Percentiles rank a stretch among this genome's conserved stretches.
phyloP scores from a whole-genome alignment of 2,113 vertebrate genomes.

The Rhinogobius similis region DNA sequence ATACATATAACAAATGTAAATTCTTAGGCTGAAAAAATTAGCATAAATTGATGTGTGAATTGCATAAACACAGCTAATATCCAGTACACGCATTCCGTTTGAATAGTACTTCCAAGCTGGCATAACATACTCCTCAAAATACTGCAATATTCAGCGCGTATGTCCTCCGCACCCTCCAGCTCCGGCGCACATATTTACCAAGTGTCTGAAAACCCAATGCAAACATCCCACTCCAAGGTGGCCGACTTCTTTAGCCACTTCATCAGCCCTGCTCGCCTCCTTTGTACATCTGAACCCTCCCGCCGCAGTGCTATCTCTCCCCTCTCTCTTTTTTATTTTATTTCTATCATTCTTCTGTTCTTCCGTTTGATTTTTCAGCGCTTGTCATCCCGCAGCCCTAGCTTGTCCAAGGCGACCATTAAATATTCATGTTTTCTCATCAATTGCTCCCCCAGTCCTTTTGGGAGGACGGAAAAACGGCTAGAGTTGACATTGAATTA shows the following conservation, averaged over 20 bases:
- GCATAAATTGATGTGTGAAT: no score
- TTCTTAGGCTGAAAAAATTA: no score
- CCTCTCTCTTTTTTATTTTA: slow-evolving; percentile 37
- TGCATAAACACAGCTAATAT: no score
- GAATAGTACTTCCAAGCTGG: neutral
- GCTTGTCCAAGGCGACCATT: slow-evolving; percentile 73
- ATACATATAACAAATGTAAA: no score
- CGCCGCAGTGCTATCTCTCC: slow-evolving; percentile 43
- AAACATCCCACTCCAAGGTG: neutral
- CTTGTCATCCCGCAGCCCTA: slow-evolving; percentile 60
- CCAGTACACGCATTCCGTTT: neutral
- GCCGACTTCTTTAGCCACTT: slow-evolving; percentile 5
- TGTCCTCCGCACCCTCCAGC: neutral
- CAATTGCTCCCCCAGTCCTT: slow-evolving; percentile 72
- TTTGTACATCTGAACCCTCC: slow-evolving; percentile 33
- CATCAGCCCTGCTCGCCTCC: slow-evolving; percentile 2
- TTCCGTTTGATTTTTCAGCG: slow-evolving; percentile 57
- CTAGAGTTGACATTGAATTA: slow-evolving; percentile 72
- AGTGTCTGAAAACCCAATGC: neutral
- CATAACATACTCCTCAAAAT: neutral
- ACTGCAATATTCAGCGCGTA: neutral
- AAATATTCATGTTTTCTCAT: slow-evolving; percentile 78
- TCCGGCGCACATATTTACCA: neutral
- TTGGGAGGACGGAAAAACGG: slow-evolving; percentile 39
- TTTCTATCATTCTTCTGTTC: slow-evolving; percentile 39